Conservation (phyloP, 2,888 invertebrate species). For the Alloscopus bannaensis region DNA sequence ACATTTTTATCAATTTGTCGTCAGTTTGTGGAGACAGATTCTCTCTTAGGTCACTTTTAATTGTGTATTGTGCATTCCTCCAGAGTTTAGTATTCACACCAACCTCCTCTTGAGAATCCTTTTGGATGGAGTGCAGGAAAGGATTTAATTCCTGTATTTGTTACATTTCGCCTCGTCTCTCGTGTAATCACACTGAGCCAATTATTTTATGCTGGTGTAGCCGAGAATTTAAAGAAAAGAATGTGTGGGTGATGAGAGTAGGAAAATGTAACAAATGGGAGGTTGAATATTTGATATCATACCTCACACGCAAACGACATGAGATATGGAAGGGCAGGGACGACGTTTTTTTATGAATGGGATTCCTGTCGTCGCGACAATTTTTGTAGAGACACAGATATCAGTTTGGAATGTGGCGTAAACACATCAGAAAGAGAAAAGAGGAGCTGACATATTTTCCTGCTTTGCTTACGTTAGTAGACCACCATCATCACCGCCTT, state of each 20-base stretch:
- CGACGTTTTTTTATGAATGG: conserved; percentile 41
- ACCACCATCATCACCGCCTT: conserved; percentile 27
- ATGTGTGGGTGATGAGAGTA: background rate
- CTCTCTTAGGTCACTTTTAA: background rate
- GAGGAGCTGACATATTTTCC: background rate
- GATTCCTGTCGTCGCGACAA: conserved; percentile 50
- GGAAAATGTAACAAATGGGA: conserved; percentile 1
- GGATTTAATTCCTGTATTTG: background rate
- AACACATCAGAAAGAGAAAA: background rate
- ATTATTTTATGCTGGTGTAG: too few relatives aligned
- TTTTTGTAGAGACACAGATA: conserved; percentile 22
- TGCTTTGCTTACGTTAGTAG: background rate
- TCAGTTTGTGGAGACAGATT: background rate
- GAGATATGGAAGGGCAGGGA: background rate
- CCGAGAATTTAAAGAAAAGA: too few relatives aligned
- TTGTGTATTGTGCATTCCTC: too few relatives aligned
- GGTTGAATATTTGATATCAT: conserved; percentile 4
- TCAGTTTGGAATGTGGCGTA: conserved; percentile 35
- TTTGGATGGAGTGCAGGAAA: too few relatives aligned
- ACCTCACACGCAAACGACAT: background rate
- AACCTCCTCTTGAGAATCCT: too few relatives aligned
- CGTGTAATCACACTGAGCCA: too few relatives aligned
- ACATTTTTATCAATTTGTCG: too few relatives aligned
- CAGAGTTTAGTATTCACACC: too few relatives aligned
- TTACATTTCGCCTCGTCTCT: background rate